Base-by-base conservation (phyloP, 1,140 invertebrate species). In the Sinonovacula constricta region DNA sequence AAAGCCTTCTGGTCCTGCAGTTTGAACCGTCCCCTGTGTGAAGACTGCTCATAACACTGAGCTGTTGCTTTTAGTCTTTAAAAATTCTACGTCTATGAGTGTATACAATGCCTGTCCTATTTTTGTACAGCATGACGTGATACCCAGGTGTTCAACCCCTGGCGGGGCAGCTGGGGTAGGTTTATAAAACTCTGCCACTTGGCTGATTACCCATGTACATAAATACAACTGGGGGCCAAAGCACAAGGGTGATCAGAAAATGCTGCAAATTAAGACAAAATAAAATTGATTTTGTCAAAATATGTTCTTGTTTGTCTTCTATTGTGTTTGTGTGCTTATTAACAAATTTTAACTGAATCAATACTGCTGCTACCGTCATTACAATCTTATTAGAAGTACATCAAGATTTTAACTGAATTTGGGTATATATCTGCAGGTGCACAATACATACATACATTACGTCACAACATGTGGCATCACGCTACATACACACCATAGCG, bases 111-210 rank as follows among this genome's bases (percentile, higher is more conserved):
- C 57, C 45, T 80, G 82, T 84, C 80, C 76, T 84, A 84, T 84
- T 84, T 84, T 84, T 84, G 83, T 84, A 84, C 75, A 84, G 83
- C 71, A 82, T 81, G 75, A 74, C 79, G 79, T 81, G 70, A 68
- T 83, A 67, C 75, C 72, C 79, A 45, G 66, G 75, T 81, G 79
- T 77, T 81, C 34, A 31, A 68, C 72, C 80, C 56, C 63, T 69
- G 63, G 67, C 54, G 51, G 30, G 28, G 39, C 30, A n/a, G 56
- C n/a, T 45, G 63, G n/a, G n/a, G 56, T 31, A 22, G 65, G 34
- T n/a, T 68, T 36, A 68, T 62, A 60, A 14, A 51, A 36, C 56
- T 67, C 70, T 75, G 54, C 53, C 66, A 54, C 33, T 59, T 51
- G 33, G 56, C 63, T 68, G 70, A 68, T 80, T 71, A 69, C 70